Base-by-base conservation (phyloP, 2,888 invertebrate species). In the Salticus scenicus region DNA sequence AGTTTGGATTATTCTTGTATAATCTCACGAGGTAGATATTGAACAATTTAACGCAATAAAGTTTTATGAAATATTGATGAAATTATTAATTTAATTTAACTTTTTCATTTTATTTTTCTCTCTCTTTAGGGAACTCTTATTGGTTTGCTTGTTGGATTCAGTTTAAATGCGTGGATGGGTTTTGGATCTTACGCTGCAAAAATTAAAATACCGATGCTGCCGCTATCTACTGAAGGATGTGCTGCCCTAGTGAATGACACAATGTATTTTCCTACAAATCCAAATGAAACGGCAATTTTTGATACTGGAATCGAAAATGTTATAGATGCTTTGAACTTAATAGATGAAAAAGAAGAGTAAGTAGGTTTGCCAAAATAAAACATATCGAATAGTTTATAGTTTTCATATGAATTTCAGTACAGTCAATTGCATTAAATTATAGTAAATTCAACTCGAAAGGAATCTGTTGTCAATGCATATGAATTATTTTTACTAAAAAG, bases 101-200 rank as follows among this genome's bases (percentile, higher is more conserved):
- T n/a, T 37, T 10, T 37, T 37, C 10, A 37, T 37, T 37, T 37
- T 37, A 7, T 7, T 37, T 37, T 37, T 7, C 10, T 37, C 10
- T 7, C 10, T n/a, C 20, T 37, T 0, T 42, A 84, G 83, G 83
- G 83, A 12, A 84, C 77, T 1, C 67, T 84, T 47, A 51, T 77
- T 12, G 83, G 83, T 2, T 28, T 84, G 1, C 20, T 71, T 24
- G 77, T 41, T n/a, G 83, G 83, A 14, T 77, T 77, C n/a, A 1
- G 24, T 0, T 17, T 84, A 0, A 84, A 84, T 42, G 83, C 77
- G 10, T 84, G 83, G 83, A 20, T 84, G 47, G 83, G 83, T 0
- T 77, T 84, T 24, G 83, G 83, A 0, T 77, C 77, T 0, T 84
- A 77, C 27, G 27, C 73, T 5, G 47, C 51, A 1, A 77, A 84